Percentiles rank a stretch among this genome's conserved stretches.
Conservation (phyloP, 2,797 vertebrate species). For the Clarias laeviceps region DNA sequence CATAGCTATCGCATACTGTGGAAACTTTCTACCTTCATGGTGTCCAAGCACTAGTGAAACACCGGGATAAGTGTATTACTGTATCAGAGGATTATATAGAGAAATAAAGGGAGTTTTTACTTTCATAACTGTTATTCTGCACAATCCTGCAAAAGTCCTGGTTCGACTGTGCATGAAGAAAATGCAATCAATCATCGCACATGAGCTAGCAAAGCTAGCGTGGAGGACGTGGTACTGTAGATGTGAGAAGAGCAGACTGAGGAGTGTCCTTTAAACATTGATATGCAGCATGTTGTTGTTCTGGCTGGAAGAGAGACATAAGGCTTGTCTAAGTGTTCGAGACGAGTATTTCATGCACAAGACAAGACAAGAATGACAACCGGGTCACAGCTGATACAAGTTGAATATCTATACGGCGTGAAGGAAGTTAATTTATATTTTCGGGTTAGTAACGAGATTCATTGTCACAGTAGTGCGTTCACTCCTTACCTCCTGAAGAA, state of each 20-base stretch:
- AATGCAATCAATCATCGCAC: not conserved
- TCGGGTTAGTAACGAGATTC: not conserved
- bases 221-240: not conserved
- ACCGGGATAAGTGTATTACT: too few species aligned
- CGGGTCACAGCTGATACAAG: not conserved
- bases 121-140: not conserved
- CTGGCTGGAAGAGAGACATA: not conserved
- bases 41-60: too few species aligned
- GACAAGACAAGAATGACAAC: not conserved
- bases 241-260: too few species aligned
- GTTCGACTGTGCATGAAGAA: too few species aligned
- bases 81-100: too few species aligned
- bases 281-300: too few species aligned
- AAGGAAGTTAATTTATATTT: not conserved
- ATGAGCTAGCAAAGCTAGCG: not conserved
- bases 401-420: not conserved
- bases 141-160: not conserved
- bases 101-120: too few species aligned
- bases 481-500: slow-evolving; percentile 92
- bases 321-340: not conserved
- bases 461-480: not conserved
- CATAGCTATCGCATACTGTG: too few species aligned
- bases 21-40: too few species aligned
- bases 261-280: not conserved
- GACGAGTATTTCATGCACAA: not conserved